Base-by-base conservation (phyloP, 2,113 vertebrate species). In the Calypte anna region DNA sequence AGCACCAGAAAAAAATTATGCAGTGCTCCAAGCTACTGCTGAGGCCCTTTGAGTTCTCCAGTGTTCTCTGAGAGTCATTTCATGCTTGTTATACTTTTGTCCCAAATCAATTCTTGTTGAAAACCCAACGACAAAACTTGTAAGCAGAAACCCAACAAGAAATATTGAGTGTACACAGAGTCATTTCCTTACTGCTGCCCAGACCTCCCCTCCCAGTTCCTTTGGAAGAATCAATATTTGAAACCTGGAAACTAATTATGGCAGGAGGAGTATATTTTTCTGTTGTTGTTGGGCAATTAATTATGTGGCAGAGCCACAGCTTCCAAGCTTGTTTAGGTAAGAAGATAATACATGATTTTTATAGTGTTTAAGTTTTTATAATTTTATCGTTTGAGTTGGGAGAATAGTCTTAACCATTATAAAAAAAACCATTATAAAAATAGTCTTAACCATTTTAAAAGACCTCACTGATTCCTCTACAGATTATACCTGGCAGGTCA, bases 61-160 rank as follows among this genome's bases (percentile, higher is more conserved):
- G 36, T n/a, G 2, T 33, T 8, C 25, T 38, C 53, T 3, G 28
- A 54, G 44, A 27, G 10, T 9, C 11, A 31, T 33, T 61, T 59
- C 0, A 2, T 72, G 57, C 81, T 57, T 30, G 0, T 3, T 50
- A 14, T 5, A 7, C n/a, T 48, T 61, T 68, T 20, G 53, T 17
- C 43, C 36, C 57, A 10, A 63, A 58, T 36, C n/a, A 21, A 4
- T 64, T 76, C 74, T 36, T 46, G 14, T 8, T 86, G 46, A 21
- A 66, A 70, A 23, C 46, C 31, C 67, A 24, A 7, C 38, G 27
- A 54, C 38, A 7, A 66, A 38, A 12, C 25, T 28, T 58, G 6
- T 23, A 33, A 69, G 44, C 36, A 61, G 61, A 75, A 91, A 4
- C 30, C 53, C 33, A 53, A 3, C 23, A 19, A 2, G 27, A 78